Evolutionary conservation across 2,113 vertebrate genomes (phyloP).

Genomic region (Thalassarche chlororhynchos): DNA sequence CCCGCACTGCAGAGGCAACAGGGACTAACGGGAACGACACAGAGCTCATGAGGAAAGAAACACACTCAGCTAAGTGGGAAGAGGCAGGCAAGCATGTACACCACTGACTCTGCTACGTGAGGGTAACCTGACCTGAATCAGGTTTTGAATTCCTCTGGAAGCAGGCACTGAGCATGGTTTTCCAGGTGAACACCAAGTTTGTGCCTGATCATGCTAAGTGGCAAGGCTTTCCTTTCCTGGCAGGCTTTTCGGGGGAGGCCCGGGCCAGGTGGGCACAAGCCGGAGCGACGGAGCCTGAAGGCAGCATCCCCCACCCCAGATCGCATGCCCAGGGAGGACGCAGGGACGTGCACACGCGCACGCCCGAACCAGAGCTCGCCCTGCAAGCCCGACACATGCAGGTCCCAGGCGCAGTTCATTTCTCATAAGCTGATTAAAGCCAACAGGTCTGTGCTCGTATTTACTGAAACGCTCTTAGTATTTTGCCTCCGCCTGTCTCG

Average conservation of each 20-base stretch:
- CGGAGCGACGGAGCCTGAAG: neutral
- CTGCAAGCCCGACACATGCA: neutral
- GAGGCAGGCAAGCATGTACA: neutral
- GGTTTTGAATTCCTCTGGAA: neutral
- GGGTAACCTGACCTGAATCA: neutral
- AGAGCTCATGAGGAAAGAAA: neutral
- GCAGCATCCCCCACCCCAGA: neutral
- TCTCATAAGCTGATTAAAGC: constrained; percentile 10
- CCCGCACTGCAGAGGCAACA: neutral
- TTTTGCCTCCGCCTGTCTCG: neutral
- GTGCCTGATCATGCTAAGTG: neutral
- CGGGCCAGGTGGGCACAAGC: neutral
- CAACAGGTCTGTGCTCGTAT: neutral
- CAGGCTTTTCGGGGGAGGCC: neutral
- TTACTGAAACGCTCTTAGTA: neutral
- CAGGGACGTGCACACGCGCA: neutral
- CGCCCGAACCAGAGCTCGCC: neutral
- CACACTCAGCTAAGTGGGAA: rapidly evolving
- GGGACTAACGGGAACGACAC: neutral
- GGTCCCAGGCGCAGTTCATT: neutral
- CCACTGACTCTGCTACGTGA: neutral
- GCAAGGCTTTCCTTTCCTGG: neutral
- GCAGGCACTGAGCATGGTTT: neutral
- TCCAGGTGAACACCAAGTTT: neutral
- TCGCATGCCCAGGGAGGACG: neutral